These are phyloP conservation scores for Asobara japonica DNA, from an alignment of 1,140 invertebrate genomes.

Conservation along the genomic window DNA sequence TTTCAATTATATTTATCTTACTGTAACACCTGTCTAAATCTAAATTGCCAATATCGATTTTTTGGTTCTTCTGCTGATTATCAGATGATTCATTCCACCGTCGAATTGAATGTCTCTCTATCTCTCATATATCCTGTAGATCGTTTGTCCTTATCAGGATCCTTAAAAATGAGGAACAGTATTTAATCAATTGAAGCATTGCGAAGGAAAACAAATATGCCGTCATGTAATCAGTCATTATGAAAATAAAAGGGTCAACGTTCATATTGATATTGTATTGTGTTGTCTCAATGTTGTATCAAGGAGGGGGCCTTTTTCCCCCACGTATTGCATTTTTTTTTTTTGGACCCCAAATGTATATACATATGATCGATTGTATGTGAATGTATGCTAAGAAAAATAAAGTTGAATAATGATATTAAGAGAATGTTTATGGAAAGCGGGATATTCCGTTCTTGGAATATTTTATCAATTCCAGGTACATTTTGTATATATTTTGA, in stretches of 20 bases:
- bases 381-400: background rate
- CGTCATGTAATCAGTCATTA: background rate
- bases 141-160: background rate
- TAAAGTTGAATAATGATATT: background rate
- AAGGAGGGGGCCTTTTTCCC: background rate
- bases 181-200: background rate
- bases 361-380: background rate
- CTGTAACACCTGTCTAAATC: background rate
- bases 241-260: background rate
- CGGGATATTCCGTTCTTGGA: too few relatives aligned
- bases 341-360: too few relatives aligned
- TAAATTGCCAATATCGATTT: background rate
- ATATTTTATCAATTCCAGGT: too few relatives aligned
- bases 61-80: background rate
- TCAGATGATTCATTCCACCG: background rate
- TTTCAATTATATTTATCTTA: background rate
- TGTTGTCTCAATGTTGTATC: background rate
- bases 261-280: background rate
- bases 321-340: too few relatives aligned
- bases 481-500: too few relatives aligned
- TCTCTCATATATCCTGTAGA: background rate
- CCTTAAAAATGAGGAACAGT: background rate
- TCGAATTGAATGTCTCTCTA: background rate
- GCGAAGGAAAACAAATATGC: background rate
- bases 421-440: too few relatives aligned